phyloP scores from a whole-genome alignment of 2,888 invertebrate genomes.

The Eilema depressum region DNA sequence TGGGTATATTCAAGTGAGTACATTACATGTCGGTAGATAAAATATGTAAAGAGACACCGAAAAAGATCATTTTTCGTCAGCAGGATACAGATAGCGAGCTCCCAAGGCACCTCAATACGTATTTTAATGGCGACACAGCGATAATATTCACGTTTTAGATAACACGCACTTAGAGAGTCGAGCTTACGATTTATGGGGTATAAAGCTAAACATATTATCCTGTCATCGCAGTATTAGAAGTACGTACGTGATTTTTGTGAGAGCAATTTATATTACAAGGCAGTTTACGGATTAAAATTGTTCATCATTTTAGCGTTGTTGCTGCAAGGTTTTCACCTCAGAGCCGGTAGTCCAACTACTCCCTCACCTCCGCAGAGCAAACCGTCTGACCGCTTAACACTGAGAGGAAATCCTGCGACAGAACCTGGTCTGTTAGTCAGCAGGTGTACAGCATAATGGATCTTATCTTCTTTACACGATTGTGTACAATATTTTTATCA shows the following conservation, averaged over 20 bases:
- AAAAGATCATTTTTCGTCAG: conserved; percentile 37
- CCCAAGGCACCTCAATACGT: conserved; percentile 29
- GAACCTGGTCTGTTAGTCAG: too few relatives aligned
- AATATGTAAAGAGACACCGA: conserved; percentile 4
- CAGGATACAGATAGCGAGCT: conserved; percentile 21
- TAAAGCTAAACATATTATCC: conserved; percentile 16
- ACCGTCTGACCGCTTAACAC: too few relatives aligned
- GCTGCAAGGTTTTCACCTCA: too few relatives aligned
- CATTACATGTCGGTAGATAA: conserved; percentile 6
- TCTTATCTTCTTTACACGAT: too few relatives aligned
- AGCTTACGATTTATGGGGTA: conserved; percentile 32
- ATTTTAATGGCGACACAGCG: conserved; percentile 33
- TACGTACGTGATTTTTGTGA: not conserved
- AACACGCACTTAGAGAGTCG: conserved; percentile 27
- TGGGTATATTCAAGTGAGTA: not conserved
- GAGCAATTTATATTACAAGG: conserved; percentile 5
- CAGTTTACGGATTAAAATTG: not conserved
- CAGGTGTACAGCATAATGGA: too few relatives aligned
- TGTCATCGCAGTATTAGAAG: conserved; percentile 9
- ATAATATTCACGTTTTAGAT: conserved; percentile 43
- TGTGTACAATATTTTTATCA: too few relatives aligned
- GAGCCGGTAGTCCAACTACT: too few relatives aligned
- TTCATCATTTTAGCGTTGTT: too few relatives aligned
- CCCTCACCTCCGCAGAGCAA: too few relatives aligned
- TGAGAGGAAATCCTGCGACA: too few relatives aligned